Evolutionary conservation across 2,113 vertebrate genomes (phyloP), one percentile per base, ranked within the genome.

Genomic region (Dolichotis patagonum): DNA sequence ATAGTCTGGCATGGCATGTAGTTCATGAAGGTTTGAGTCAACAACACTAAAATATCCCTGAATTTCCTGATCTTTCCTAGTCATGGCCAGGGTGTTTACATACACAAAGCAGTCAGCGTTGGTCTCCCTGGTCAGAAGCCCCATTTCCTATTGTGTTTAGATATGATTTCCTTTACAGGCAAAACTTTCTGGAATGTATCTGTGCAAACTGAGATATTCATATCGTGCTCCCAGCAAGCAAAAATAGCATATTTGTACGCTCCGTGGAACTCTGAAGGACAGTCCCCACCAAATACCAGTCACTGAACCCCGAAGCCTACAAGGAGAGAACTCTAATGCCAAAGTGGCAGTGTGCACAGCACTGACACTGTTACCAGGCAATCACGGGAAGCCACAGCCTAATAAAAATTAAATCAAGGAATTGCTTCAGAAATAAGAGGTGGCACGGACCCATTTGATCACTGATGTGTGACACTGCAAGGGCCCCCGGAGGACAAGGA

Each of bases 31-130:
- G 1, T 54, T 56, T 90, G 85, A 46, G 49, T 49, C 13, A n/a
- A 32, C 14, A 56, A 73, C 56, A 67, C 28, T 75, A 49, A 77
- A 86, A 56, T 38, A 92, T 26, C 49, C 85, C 52, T 92, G 77
- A 78, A 62, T 93, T 95, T 97, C 38, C 88, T 85, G 11, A 56
- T 69, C 90, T 54, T 84, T 91, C 85, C 86, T 89, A 86, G 41
- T 60, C 5, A 19, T 77, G 82, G 83, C 4, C 58, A 43, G 58
- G 56, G 28, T 85, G 84, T 75, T 92, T 92, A 87, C 10, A 71
- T 7, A 69, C 0, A 84, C 1, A 13, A 88, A 91, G 77, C 71
- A 83, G 30, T 60, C 56, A 62, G 82, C 32, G 14, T 2, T 2
- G 3, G 46, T 46, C 86, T 94, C 58, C 58, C 65, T 86, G 71